phyloP scores from a whole-genome alignment of 1,140 invertebrate genomes.

The Bombyx mandarina region DNA sequence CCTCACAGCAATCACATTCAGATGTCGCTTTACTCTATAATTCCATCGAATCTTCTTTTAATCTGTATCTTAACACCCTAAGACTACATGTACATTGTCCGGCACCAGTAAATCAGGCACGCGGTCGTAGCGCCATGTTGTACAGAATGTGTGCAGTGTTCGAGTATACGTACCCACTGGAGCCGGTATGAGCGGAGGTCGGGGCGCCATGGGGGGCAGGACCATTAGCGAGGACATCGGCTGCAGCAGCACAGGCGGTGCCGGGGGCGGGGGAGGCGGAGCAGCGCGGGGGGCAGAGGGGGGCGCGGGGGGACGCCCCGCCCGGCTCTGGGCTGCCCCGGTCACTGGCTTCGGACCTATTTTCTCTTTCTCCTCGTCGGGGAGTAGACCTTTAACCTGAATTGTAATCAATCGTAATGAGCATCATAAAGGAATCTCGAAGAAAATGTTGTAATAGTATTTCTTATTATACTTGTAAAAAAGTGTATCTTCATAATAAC shows the following conservation, averaged over 20 bases:
- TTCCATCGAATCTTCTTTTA: too few relatives aligned
- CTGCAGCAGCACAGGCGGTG: slow-evolving; percentile 29
- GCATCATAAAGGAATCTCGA: background rate
- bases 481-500: too few relatives aligned
- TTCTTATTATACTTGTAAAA: background rate
- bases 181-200: slow-evolving; percentile 60
- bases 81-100: too few relatives aligned
- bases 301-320: slow-evolving; percentile 64
- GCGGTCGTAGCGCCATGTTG: too few relatives aligned
- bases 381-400: slow-evolving; percentile 88
- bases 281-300: slow-evolving; percentile 33
- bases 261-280: slow-evolving; percentile 12
- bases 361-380: slow-evolving; percentile 95
- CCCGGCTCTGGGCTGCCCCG: slow-evolving; percentile 11
- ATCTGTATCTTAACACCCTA: too few relatives aligned
- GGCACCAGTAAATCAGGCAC: too few relatives aligned
- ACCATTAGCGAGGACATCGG: slow-evolving; percentile 44
- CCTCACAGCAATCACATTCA: too few relatives aligned
- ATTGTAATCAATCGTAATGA: slow-evolving; percentile 1
- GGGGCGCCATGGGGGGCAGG: slow-evolving; percentile 53
- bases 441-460: background rate
- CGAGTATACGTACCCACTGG: slow-evolving; percentile 19
- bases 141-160: background rate
- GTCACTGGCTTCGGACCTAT: slow-evolving; percentile 85
- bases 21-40: too few relatives aligned